phyloP scores from a whole-genome alignment of 30 jellyfish, hydroid and myxozoan species.

The Sanderia malayensis region DNA sequence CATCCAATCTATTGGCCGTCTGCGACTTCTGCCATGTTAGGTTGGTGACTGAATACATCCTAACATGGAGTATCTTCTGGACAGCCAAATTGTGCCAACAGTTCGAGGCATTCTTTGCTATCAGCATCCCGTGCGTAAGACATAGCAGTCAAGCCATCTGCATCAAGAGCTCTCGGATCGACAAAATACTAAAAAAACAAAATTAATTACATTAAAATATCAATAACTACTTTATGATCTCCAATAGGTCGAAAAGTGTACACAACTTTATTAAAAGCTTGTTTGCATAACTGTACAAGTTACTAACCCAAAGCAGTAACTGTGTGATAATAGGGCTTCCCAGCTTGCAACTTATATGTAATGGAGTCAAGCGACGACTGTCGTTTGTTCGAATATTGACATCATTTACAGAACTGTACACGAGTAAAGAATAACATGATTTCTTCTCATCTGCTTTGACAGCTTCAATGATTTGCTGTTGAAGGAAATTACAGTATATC shows the following conservation, averaged over 20 bases:
- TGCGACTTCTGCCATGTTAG: too few relatives aligned
- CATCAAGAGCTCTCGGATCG: constrained; percentile 88
- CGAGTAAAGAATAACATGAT: constrained; percentile 61
- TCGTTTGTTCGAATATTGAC: constrained; percentile 62
- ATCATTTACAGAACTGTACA: constrained; percentile 61
- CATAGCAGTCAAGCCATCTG: constrained; percentile 76
- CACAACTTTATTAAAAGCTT: too few relatives aligned
- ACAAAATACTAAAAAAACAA: constrained; percentile 68
- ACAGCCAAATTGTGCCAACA: constrained; percentile 79
- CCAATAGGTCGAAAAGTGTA: too few relatives aligned
- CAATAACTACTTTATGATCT: too few relatives aligned
- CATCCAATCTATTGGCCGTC: too few relatives aligned
- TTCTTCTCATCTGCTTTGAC: constrained; percentile 58
- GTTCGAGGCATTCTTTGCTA: constrained; percentile 69
- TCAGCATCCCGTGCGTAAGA: constrained; percentile 76
- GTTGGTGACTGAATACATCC: too few relatives aligned
- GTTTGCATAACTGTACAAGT: constrained; percentile 1
- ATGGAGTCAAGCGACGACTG: constrained; percentile 54
- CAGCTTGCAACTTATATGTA: constrained; percentile 78
- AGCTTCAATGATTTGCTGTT: constrained; percentile 60
- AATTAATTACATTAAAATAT: too few relatives aligned
- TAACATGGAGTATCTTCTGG: constrained; percentile 97
- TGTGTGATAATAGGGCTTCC: constrained; percentile 79
- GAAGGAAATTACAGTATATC: neutral
- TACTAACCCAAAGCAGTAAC: constrained; percentile 88